phyloP scores from a whole-genome alignment of 2,888 invertebrate genomes.

The Phytoseiulus persimilis region DNA sequence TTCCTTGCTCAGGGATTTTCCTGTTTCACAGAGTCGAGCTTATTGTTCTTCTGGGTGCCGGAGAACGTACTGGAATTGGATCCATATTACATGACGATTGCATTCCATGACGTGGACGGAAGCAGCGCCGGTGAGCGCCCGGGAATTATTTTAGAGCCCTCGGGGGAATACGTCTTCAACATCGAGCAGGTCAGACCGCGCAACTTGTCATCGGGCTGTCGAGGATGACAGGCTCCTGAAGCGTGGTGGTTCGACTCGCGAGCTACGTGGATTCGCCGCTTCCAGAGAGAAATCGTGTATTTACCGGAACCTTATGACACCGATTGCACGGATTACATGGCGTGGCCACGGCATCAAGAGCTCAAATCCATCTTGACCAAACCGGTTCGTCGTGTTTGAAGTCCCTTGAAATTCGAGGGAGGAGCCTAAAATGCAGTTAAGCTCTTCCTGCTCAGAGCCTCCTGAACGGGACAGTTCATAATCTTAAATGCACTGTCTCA shows the following conservation, averaged over 20 bases:
- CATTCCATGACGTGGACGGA: constrained; percentile 9
- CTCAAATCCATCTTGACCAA: constrained; percentile 18
- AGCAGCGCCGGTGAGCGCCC: constrained; percentile 15
- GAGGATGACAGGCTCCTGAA: too few species aligned
- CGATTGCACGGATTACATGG: constrained; percentile 14
- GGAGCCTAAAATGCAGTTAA: too few species aligned
- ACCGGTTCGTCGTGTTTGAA: background rate
- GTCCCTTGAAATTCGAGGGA: too few species aligned
- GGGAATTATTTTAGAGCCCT: constrained; percentile 7
- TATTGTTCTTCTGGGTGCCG: constrained; percentile 27
- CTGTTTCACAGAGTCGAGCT: background rate
- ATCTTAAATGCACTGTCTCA: too few species aligned
- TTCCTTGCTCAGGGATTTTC: too few species aligned
- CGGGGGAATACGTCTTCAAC: constrained; percentile 21
- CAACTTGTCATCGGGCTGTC: background rate
- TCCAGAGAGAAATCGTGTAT: constrained; percentile 6
- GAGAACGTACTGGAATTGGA: background rate
- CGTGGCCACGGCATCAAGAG: background rate
- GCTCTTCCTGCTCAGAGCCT: too few species aligned
- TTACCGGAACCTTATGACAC: constrained; percentile 11
- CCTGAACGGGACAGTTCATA: too few species aligned
- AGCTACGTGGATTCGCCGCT: background rate
- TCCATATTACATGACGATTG: background rate
- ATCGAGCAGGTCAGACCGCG: background rate
- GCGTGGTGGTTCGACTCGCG: too few species aligned